Percentiles rank a stretch among this genome's conserved stretches.
These are phyloP conservation scores for Tenodera sinensis DNA, from an alignment of 2,888 invertebrate species.

Conservation along the genomic window DNA sequence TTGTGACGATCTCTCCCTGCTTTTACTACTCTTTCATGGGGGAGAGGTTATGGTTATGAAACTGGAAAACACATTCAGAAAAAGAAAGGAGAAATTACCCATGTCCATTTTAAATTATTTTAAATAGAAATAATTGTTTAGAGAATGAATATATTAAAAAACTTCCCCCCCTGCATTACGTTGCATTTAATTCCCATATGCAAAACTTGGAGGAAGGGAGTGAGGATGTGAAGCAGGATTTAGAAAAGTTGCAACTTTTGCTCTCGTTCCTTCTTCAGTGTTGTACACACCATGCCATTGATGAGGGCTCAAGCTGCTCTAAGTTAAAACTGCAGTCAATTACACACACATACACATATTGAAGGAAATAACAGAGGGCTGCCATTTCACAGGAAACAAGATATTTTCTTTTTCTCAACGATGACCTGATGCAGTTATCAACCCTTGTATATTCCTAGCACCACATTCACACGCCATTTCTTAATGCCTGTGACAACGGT, in stretches of 20 bases:
- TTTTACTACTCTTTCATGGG: background rate
- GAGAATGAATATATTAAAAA: constrained; percentile 22
- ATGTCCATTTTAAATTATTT: constrained; percentile 22
- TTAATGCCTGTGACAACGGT: background rate
- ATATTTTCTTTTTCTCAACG: background rate
- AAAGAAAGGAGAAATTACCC: constrained; percentile 7
- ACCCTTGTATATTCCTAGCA: constrained; percentile 4
- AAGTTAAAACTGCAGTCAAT: constrained; percentile 11
- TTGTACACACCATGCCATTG: constrained; percentile 1
- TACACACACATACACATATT: constrained; percentile 10
- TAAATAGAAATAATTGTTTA: constrained; percentile 23
- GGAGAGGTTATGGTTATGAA: background rate
- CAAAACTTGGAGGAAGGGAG: constrained; percentile 31
- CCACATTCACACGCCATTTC: constrained; percentile 13
- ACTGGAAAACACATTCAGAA: background rate
- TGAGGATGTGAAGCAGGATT: background rate
- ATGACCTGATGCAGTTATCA: constrained; percentile 8
- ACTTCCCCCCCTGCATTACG: constrained; percentile 19
- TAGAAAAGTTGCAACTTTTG: background rate
- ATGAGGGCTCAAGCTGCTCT: background rate
- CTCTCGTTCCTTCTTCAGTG: constrained; percentile 12
- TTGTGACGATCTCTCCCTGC: constrained; percentile 16
- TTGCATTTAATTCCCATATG: constrained; percentile 19
- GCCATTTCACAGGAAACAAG: constrained; percentile 8
- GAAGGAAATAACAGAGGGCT: constrained; percentile 8